These are phyloP conservation scores for Limanda limanda DNA, from an alignment of 2,113 vertebrate species.

Conservation along the genomic window DNA sequence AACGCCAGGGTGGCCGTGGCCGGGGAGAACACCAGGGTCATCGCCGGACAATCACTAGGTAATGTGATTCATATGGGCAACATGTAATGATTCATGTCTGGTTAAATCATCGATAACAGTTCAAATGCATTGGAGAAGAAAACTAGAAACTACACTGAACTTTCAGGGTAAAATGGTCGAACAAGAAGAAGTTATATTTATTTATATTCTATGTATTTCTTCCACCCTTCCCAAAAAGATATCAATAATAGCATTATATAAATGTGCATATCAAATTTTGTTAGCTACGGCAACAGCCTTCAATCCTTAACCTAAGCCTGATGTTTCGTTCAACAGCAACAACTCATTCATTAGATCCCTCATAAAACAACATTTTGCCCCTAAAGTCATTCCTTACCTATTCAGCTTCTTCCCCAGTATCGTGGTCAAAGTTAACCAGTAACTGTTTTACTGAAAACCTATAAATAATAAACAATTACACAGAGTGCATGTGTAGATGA, in stretches of 20 bases:
- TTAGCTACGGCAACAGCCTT: neutral
- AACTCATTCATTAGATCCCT: no score
- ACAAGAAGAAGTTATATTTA: neutral
- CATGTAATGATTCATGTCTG: neutral
- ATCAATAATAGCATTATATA: no score
- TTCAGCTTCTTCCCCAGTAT: no score
- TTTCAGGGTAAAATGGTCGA: neutral
- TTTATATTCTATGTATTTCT: neutral
- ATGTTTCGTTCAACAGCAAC: no score
- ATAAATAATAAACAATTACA: neutral
- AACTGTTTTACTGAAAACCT: no score
- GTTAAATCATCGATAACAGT: neutral
- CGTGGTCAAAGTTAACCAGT: no score
- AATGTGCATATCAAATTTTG: neutral
- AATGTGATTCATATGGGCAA: conserved; percentile 13
- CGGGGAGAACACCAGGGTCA: conserved; percentile 91
- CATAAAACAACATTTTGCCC: no score
- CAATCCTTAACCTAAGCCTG: no score
- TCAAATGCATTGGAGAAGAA: no score
- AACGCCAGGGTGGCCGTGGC: conserved; percentile 91
- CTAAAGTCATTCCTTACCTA: no score
- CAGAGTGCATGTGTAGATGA: neutral
- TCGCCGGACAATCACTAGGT: conserved; percentile 95
- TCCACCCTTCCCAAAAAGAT: no score
- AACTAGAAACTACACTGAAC: neutral